Conservation (phyloP, 2,888 invertebrate genomes). For the Melieria picta region DNA sequence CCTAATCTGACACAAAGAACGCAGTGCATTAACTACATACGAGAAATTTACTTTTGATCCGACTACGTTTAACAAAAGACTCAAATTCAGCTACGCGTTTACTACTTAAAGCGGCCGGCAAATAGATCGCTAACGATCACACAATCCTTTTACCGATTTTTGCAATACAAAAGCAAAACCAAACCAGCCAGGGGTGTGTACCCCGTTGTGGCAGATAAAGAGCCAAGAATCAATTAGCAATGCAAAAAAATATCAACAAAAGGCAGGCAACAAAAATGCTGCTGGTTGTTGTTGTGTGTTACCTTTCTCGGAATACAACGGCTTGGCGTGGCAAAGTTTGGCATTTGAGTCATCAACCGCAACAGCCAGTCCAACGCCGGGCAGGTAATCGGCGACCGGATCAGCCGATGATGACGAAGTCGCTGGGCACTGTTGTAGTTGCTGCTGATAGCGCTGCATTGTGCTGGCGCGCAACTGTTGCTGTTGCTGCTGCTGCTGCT, state of each 20-base stretch:
- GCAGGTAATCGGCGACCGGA: slow-evolving; percentile 22
- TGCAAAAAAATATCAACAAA: slow-evolving; percentile 8
- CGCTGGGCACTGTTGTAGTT: slow-evolving; percentile 2
- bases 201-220: too few relatives aligned
- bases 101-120: not conserved
- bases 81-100: not conserved
- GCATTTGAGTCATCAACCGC: slow-evolving; percentile 59
- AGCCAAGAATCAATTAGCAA: too few relatives aligned
- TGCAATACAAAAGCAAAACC: too few relatives aligned
- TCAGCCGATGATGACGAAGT: slow-evolving; percentile 18
- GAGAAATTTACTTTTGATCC: not conserved
- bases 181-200: too few relatives aligned
- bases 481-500: slow-evolving; percentile 17
- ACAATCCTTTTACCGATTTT: too few relatives aligned
- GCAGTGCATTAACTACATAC: not conserved
- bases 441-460: not conserved
- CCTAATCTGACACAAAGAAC: too few relatives aligned
- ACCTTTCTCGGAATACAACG: slow-evolving; percentile 55
- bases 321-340: slow-evolving; percentile 56
- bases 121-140: too few relatives aligned
- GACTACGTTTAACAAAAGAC: not conserved
- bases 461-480: slow-evolving; percentile 15
- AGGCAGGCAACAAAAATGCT: slow-evolving; percentile 5
- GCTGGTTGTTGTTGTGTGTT: slow-evolving; percentile 39
- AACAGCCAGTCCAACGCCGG: slow-evolving; percentile 51